Evolutionary conservation across 1,140 invertebrate species (phyloP), one percentile per base, ranked within the genome.

Genomic region (Apis dorsata): DNA sequence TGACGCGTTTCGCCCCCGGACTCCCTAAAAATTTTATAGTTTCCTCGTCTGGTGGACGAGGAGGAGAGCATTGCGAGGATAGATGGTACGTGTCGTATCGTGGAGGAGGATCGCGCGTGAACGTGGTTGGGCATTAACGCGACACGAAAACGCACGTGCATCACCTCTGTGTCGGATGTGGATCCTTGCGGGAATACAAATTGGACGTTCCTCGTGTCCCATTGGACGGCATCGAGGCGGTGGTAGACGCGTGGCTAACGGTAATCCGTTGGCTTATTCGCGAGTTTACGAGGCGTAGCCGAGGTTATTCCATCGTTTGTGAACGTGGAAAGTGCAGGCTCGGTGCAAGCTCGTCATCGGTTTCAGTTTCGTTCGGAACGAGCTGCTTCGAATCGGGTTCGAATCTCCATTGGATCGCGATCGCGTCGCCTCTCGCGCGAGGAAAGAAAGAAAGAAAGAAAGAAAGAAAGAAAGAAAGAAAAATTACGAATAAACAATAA

Each of bases 341-440:
- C 24, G 65, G 1, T 15, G 51, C 34, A 12, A 21, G 34, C 72
- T 49, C 62, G 65, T 73, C 70, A 65, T 44, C 81, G 77, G 77
- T 87, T 87, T 85, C 86, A 62, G 86, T 87, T 86, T 86, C 85
- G 75, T 87, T 80, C 63, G 65, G 13, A n/a, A 19, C 73, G 55
- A n/a, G 24, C 34, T 17, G n/a, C 19, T 19, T 55, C 17, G 13
- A 51, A 2, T 13, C 24, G 17, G 3, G 34, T 51, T 21, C n/a
- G 24, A n/a, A 63, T 44, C 24, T 19, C 15, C 24, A 24, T 24
- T 24, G 24, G 24, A 24, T 24, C 24, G 24, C 24, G 24, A 0
- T 0, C 24, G 24, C 24, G 0, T 34, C 34, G 1, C 2, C 2
- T 34, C 1, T 34, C 34, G 34, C 24, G 24, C 34, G 34, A 34